A percentile compares a stretch with the other conserved stretches of the same genome.
Evolutionary conservation across 2,113 vertebrate genomes (phyloP).

Genomic region (Scolopax mira): DNA sequence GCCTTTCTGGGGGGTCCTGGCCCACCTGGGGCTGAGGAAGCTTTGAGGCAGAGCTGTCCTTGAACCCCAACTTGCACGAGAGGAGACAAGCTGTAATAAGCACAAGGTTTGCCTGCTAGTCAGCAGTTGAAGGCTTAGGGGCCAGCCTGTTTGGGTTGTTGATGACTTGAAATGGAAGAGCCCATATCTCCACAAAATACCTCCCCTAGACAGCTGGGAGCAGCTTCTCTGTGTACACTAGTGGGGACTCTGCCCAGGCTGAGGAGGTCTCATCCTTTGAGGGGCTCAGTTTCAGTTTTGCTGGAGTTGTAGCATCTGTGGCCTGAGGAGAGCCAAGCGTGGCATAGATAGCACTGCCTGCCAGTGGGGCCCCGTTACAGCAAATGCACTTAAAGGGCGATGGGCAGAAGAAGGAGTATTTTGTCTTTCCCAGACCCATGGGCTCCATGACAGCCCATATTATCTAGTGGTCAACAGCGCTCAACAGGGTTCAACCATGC

Average conservation of each 20-base stretch:
- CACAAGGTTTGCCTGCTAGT: background rate
- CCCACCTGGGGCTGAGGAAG: background rate
- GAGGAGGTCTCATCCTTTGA: background rate
- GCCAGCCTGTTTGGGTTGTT: background rate
- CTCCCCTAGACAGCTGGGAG: background rate
- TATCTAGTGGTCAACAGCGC: background rate
- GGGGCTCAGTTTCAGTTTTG: background rate
- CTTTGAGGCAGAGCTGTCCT: background rate
- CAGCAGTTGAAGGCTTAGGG: background rate
- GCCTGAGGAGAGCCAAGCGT: background rate
- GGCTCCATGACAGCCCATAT: background rate
- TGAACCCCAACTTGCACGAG: background rate
- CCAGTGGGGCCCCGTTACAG: background rate
- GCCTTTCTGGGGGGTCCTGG: background rate
- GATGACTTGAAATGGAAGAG: background rate
- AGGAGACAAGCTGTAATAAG: background rate
- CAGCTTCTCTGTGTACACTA: background rate
- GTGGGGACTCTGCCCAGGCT: background rate
- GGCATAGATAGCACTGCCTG: background rate
- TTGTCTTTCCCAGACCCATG: background rate
- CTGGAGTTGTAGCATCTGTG: background rate
- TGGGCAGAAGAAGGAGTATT: background rate
- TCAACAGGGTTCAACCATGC: background rate
- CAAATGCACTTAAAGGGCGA: background rate
- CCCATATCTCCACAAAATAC: background rate